Evolutionary conservation across 2,888 invertebrate species (phyloP), one percentile per base, ranked within the genome.

Genomic region (Lampropteryx suffumata): DNA sequence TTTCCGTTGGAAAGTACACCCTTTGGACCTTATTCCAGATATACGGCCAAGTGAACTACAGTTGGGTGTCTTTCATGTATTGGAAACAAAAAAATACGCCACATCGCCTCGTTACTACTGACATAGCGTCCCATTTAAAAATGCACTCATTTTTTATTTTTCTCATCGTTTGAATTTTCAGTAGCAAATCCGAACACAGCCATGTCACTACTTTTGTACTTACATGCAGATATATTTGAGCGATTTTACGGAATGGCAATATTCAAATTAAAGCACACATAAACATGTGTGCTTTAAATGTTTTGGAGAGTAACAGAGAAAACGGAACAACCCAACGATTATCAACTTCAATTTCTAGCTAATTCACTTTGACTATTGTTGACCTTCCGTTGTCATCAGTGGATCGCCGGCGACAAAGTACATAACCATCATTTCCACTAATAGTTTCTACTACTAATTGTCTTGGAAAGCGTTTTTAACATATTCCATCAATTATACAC

Each of bases 391-490:
- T 60, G 21, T 68, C 55, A 40, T 17, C 65, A 39, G 61, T 60
- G 30, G 66, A 28, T 55, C 67, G 53, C 1, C 65, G 44, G 3
- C 67, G 44, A 40, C 70, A 71, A 43, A 56, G 2, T 0, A 69
- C 69, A 52, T 73, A 75, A 1, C 71, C 69, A 13, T 67, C 63
- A 17, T 53, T 58, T 17, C 57, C 59, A 12, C 42, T 30, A 24
- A 64, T 68, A 10, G 69, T 46, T 3, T 37, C 4, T 14, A 42
- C 43, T 9, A 34, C 8, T 17, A 34, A 17, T 9, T 13, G 0
- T 8, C 5, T 9, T 10, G 68, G 67, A 58, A 54, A 68, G 26
- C 62, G 64, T 62, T 67, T 67, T 0, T 57, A 51, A 26, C 62
- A 67, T 40, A 50, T 54, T 0, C 57, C 37, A 2, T 67, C 43